A percentile compares a stretch with the other conserved stretches of the same genome.
Conservation (phyloP, 1,140 invertebrate genomes). For the Hycleus cichorii region DNA sequence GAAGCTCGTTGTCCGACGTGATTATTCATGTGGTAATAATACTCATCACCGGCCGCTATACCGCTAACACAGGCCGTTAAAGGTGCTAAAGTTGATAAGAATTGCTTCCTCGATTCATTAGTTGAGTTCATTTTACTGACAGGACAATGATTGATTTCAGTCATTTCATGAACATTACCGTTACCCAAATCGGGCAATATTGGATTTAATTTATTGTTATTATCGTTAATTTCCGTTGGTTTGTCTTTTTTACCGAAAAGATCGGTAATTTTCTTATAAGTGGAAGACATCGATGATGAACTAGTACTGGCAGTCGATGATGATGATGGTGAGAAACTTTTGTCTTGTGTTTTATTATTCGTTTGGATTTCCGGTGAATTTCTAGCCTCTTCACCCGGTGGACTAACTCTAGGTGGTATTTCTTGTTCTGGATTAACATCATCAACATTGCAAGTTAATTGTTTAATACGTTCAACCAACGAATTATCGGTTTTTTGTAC, state of each 20-base stretch:
- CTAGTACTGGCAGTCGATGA: slow-evolving; percentile 47
- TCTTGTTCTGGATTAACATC: slow-evolving; percentile 47
- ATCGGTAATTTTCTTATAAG: slow-evolving; percentile 62
- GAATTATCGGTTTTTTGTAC: slow-evolving; percentile 54
- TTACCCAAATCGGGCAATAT: slow-evolving; percentile 49
- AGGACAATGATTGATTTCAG: slow-evolving; percentile 13
- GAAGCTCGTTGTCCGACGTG: slow-evolving; percentile 46
- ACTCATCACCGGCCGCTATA: slow-evolving; percentile 56
- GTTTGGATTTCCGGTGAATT: slow-evolving; percentile 39
- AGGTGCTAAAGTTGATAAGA: slow-evolving; percentile 65
- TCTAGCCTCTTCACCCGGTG: slow-evolving; percentile 48
- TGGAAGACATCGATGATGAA: slow-evolving; percentile 49
- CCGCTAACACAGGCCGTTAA: slow-evolving; percentile 62
- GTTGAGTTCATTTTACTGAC: slow-evolving; percentile 33
- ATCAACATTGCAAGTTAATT: slow-evolving; percentile 73
- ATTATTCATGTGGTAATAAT: slow-evolving; percentile 48
- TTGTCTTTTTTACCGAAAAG: slow-evolving; percentile 49
- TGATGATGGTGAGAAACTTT: slow-evolving; percentile 50
- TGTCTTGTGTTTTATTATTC: slow-evolving; percentile 33
- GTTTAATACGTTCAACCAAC: slow-evolving; percentile 69
- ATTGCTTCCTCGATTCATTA: slow-evolving; percentile 57
- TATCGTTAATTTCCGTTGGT: slow-evolving; percentile 29
- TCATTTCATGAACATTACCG: slow-evolving; percentile 33
- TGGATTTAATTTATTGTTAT: slow-evolving; percentile 26
- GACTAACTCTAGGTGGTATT: slow-evolving; percentile 41